phyloP scores from a whole-genome alignment of 2,888 invertebrate species.

The Atrina japonica region DNA sequence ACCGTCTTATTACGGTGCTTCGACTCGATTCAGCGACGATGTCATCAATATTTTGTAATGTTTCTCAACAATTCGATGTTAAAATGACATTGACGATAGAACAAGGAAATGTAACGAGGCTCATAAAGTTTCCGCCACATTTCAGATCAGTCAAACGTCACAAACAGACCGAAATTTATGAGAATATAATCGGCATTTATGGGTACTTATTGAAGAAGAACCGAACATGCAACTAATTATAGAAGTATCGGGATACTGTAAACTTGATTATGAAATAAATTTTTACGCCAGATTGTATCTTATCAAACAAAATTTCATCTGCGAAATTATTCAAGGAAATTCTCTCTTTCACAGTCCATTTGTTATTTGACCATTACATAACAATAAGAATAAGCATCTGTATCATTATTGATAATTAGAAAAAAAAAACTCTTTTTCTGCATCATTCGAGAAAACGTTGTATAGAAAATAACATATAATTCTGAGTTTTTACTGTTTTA shows the following conservation, averaged over 20 bases:
- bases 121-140: conserved; percentile 1
- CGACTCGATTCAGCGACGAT: conserved; percentile 28
- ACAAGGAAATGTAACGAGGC: conserved; percentile 4
- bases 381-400: too few species aligned
- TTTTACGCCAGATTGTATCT: too few species aligned
- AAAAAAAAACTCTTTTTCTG: background rate
- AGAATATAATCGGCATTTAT: conserved; percentile 32
- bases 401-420: too few species aligned
- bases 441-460: too few species aligned
- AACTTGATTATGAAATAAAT: too few species aligned
- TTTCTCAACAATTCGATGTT: conserved; percentile 14
- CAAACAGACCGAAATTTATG: conserved; percentile 27
- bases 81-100: conserved; percentile 5
- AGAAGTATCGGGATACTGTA: too few species aligned
- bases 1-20: conserved; percentile 31
- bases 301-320: too few species aligned
- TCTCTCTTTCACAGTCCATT: too few species aligned
- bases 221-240: conserved; percentile 9
- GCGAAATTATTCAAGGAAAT: too few species aligned
- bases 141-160: conserved; percentile 12
- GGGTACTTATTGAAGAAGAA: conserved; percentile 4
- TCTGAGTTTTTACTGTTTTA: too few species aligned
- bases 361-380: too few species aligned
- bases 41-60: conserved; percentile 37
- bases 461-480: too few species aligned